Evolutionary conservation across 2,888 invertebrate genomes (phyloP), one percentile per base, ranked within the genome.

Genomic region (Caradrina clavipalpis): DNA sequence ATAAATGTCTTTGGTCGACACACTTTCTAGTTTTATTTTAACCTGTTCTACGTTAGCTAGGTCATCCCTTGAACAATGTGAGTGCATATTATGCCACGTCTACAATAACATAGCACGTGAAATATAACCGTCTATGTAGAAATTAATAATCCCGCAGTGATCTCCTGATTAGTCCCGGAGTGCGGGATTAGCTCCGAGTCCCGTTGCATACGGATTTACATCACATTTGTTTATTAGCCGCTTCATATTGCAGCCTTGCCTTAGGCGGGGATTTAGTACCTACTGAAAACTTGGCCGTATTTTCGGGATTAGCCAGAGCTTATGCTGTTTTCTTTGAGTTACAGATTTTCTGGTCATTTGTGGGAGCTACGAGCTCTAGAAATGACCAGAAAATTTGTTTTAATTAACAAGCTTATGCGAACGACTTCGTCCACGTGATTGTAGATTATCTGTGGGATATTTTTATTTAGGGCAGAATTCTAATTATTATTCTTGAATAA

Each of bases 91-190:
- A 35, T 35, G 35, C 10, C 35, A 56, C n/a, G n/a, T 19, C 56
- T 42, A 39, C 35, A 60, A 73, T 45, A 73, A 31, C 22, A 79
- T 45, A 73, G 22, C 31, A 50, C n/a, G 21, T 54, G 53, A 58
- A 68, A 45, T 54, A 60, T 54, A 51, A 21, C 13, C 17, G 45
- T 69, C 10, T 54, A 47, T 26, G 21, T 73, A 47, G 62, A 8
- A 51, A 45, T 66, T 56, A 69, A 61, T 75, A 75, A 65, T 75
- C 80, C 51, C 26, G 22, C 26, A 74, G 75, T 49, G 51, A 59
- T 79, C 65, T 62, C 54, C 47, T 77, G 81, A 81, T 78, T 78
- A 77, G 81, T 54, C 71, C 60, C 81, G 42, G 56, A 61, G 64
- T 56, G 67, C 76, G 31, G 72, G 78, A 71, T 78, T 81, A 77